A percentile compares a stretch with the other conserved stretches of the same genome.
These are phyloP conservation scores for Eugnorisma glareosa DNA, from an alignment of 2,888 invertebrate genomes.

Conservation along the genomic window DNA sequence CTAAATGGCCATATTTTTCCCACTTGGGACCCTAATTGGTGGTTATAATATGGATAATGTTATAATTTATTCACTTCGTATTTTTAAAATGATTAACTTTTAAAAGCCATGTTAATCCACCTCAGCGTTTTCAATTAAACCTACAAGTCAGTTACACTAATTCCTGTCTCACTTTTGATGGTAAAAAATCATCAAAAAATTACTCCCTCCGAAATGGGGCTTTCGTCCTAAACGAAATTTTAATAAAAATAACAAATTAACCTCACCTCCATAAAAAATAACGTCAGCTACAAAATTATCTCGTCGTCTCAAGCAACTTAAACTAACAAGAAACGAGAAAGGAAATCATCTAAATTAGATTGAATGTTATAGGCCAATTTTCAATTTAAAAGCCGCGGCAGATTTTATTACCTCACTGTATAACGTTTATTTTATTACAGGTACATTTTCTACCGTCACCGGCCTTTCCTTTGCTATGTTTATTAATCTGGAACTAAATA, in stretches of 20 bases:
- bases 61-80: not conserved
- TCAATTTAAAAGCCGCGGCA: conserved; percentile 60
- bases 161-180: conserved; percentile 25
- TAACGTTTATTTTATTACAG: conserved; percentile 59
- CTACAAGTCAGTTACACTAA: conserved; percentile 9
- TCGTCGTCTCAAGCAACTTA: conserved; percentile 50
- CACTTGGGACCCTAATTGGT: not conserved
- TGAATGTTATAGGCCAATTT: conserved; percentile 59
- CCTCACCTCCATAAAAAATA: conserved; percentile 51
- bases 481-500: conserved; percentile 64
- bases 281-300: conserved; percentile 60
- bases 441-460: conserved; percentile 50
- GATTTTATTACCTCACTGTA: conserved; percentile 56
- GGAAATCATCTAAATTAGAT: conserved; percentile 59
- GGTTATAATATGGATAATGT: not conserved
- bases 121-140: conserved; percentile 1
- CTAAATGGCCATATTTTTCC: not conserved
- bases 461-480: conserved; percentile 39
- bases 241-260: conserved; percentile 59
- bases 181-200: conserved; percentile 46
- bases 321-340: conserved; percentile 53
- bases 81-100: not conserved
- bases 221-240: conserved; percentile 42
- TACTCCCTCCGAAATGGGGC: conserved; percentile 32
- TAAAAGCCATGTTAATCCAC: not conserved